These are phyloP conservation scores for Leptocoma aspasia DNA, from an alignment of 2,113 vertebrate species.

Conservation along the genomic window DNA sequence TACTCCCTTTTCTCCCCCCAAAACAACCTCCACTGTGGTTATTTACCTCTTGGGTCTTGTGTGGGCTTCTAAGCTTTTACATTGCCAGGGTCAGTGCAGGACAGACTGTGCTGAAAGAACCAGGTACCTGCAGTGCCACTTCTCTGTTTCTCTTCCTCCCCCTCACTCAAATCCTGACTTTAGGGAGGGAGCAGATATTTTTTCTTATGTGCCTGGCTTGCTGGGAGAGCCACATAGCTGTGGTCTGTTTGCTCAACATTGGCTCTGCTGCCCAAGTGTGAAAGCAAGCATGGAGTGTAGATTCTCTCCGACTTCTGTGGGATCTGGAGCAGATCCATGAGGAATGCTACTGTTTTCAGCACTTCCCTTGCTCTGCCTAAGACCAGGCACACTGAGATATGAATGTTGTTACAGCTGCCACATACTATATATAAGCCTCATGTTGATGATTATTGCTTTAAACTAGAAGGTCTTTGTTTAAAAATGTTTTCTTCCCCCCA, in stretches of 20 bases:
- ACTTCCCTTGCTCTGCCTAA: constrained; percentile 31
- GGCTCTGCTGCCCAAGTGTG: not conserved
- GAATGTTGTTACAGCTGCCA: constrained; percentile 50
- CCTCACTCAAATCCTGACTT: not conserved
- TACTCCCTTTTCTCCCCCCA: accelerated
- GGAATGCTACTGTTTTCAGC: constrained; percentile 55
- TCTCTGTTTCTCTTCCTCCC: not conserved
- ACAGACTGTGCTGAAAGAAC: not conserved
- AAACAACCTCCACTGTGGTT: not conserved
- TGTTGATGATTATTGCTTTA: constrained; percentile 28
- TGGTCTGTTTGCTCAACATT: constrained; percentile 27
- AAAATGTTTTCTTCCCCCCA: not conserved
- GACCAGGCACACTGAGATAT: constrained; percentile 31
- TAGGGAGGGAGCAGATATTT: not conserved
- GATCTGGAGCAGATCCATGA: constrained; percentile 54
- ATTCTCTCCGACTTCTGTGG: constrained; percentile 29
- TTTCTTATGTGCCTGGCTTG: not conserved
- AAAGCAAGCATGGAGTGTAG: constrained; percentile 21
- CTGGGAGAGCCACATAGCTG: constrained; percentile 6
- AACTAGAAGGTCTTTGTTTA: not conserved
- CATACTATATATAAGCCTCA: not conserved
- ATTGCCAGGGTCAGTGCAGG: not conserved
- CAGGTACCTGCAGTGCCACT: not conserved
- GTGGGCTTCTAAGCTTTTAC: not conserved
- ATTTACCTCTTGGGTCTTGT: not conserved